Evolutionary conservation across 2,113 vertebrate genomes (phyloP), one percentile per base, ranked within the genome.

Genomic region (Neogobius melanostomus): DNA sequence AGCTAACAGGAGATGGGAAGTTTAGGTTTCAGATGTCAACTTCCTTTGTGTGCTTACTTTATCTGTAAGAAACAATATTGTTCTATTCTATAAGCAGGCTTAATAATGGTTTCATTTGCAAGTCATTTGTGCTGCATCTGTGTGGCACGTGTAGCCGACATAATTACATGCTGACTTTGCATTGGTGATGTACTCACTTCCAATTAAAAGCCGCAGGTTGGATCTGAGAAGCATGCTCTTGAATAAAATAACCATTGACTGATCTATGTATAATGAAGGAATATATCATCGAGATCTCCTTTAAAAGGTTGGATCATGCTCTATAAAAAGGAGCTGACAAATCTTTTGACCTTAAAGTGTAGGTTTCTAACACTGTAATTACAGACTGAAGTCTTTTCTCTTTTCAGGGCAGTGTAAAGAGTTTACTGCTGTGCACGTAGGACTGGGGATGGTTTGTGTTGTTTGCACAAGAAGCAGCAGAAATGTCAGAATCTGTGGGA

Each of bases 311-410:
- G 51, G 45, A n/a, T 77, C 73, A 73, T 43, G 48, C 1, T 2
- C 69, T 75, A 76, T 78, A 68, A 74, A 66, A 80, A 74, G 67
- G 56, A 50, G 8, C 66, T 82, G 72, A 84, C 77, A 74, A 76
- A 77, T 81, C 68, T 11, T 67, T 43, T 28, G 49, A 67, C 44
- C 81, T 47, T 64, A 73, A 88, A 90, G 77, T 87, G 77, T 72
- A 73, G 67, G 75, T 77, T 82, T 85, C 17, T 75, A 15, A 77
- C 60, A 66, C 51, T 64, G 53, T 83, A 83, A 88, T 85, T 82
- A 85, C 61, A 86, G 74, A 49, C 54, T 57, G 11, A 67, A 28
- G 53, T 48, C 71, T 78, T 80, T 51, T 77, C 72, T 84, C 69
- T 57, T 17, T 69, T 0, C 65, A 51, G 60, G 66, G 69, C 65